Percentiles rank a stretch among this genome's conserved stretches.
phyloP scores from a whole-genome alignment of 2,797 vertebrate species.

The Eremophila alpestris region DNA sequence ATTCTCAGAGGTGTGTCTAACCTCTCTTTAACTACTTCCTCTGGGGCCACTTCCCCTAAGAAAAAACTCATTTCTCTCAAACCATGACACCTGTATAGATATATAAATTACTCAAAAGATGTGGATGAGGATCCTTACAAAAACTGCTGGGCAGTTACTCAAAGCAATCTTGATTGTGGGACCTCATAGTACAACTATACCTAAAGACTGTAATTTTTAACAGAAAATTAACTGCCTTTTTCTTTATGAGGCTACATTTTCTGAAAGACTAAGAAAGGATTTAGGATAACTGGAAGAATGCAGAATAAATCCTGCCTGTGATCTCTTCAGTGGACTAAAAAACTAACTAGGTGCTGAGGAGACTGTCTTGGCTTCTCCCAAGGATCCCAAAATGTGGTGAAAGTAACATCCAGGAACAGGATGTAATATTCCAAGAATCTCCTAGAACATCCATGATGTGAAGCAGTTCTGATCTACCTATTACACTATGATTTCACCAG shows the following conservation, averaged over 20 bases:
- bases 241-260: neutral
- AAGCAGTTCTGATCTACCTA: neutral
- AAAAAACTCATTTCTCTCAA: no score
- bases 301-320: neutral
- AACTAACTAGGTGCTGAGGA: neutral
- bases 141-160: neutral
- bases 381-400: neutral
- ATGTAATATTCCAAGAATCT: neutral
- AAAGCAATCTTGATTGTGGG: neutral
- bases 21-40: no score
- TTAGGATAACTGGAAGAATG: neutral
- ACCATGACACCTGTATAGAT: no score
- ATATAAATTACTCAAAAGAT: neutral
- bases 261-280: neutral
- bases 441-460: neutral
- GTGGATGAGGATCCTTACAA: neutral
- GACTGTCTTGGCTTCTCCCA: neutral
- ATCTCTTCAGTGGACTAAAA: neutral
- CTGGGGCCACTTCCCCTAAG: no score
- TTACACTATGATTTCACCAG: neutral
- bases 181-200: neutral
- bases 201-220: neutral
- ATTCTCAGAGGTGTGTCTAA: no score
- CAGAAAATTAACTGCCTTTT: neutral
- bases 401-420: neutral